phyloP scores from a whole-genome alignment of 2,113 vertebrate genomes.

The Urocitellus parryii region DNA sequence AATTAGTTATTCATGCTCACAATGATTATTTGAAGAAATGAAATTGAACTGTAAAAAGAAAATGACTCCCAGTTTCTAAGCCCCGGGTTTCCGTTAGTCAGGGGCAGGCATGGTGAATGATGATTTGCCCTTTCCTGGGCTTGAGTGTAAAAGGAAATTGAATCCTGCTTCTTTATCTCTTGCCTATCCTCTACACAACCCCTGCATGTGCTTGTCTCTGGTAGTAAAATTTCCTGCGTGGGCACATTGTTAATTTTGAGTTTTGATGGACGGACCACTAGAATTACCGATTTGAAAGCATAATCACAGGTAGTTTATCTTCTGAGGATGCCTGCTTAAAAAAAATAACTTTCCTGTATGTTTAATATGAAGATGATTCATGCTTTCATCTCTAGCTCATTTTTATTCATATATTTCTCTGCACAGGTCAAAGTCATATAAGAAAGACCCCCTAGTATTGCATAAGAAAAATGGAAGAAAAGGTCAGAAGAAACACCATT shows the following conservation, averaged over 20 bases:
- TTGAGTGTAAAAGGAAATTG: constrained; percentile 26
- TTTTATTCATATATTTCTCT: constrained; percentile 50
- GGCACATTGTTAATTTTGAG: not conserved
- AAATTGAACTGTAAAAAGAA: constrained; percentile 53
- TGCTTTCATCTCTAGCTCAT: not conserved
- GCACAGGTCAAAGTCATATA: not conserved
- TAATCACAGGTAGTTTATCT: not conserved
- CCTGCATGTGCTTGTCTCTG: not conserved
- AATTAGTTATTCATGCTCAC: not conserved
- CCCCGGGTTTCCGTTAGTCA: not conserved
- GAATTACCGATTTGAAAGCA: not conserved
- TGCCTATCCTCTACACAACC: not conserved
- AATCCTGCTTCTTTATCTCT: not conserved
- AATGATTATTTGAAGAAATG: constrained; percentile 17
- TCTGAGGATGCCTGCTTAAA: not conserved
- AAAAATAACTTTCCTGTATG: not conserved
- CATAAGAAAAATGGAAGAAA: not conserved
- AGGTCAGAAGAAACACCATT: not conserved
- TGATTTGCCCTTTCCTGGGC: not conserved
- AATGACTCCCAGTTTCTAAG: not conserved
- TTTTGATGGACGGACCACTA: constrained; percentile 17
- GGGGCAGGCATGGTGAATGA: not conserved
- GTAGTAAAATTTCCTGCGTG: not conserved
- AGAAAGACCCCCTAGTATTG: not conserved
- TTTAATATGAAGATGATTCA: not conserved